These are phyloP conservation scores for Parazoanthus darwini DNA, from an alignment of 92 coral and sea anemone genomes.

Conservation along the genomic window DNA sequence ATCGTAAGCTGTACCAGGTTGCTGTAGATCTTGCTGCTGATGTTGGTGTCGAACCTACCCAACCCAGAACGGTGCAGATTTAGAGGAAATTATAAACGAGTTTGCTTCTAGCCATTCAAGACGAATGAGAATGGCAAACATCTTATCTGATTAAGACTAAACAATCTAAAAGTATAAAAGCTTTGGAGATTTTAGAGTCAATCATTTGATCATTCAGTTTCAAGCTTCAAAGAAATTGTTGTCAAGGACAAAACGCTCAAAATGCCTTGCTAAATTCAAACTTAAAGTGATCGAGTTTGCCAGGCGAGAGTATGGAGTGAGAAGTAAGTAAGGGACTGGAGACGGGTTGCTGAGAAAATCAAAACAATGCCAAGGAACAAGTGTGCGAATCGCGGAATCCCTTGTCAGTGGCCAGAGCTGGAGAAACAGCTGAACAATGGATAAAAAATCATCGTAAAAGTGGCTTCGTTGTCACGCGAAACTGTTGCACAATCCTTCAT, in stretches of 20 bases:
- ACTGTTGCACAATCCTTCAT: constrained; percentile 27
- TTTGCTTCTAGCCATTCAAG: too few relatives aligned
- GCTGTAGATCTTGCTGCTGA: too few relatives aligned
- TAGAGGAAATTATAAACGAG: too few relatives aligned
- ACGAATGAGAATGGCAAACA: too few relatives aligned
- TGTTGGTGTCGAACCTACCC: too few relatives aligned
- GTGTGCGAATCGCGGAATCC: constrained; percentile 55
- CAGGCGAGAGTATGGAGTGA: constrained; percentile 56
- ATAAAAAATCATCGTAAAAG: constrained; percentile 44
- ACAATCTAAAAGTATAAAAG: too few relatives aligned
- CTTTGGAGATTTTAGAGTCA: too few relatives aligned
- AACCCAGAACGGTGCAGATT: too few relatives aligned
- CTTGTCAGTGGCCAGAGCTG: constrained; percentile 66
- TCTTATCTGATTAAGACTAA: too few relatives aligned
- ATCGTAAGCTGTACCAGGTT: too few relatives aligned
- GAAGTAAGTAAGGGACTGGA: constrained; percentile 60
- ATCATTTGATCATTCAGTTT: too few relatives aligned
- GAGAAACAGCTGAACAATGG: constrained; percentile 50
- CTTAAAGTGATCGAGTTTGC: constrained; percentile 52
- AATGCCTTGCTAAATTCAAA: constrained; percentile 51
- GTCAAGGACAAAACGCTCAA: constrained; percentile 33
- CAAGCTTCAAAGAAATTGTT: not conserved
- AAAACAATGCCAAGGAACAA: constrained; percentile 30
- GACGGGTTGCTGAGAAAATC: constrained; percentile 38
- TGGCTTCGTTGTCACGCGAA: constrained; percentile 48